Evolutionary conservation across 2,113 vertebrate species (phyloP).

Genomic region (Deroptyus accipitrinus): DNA sequence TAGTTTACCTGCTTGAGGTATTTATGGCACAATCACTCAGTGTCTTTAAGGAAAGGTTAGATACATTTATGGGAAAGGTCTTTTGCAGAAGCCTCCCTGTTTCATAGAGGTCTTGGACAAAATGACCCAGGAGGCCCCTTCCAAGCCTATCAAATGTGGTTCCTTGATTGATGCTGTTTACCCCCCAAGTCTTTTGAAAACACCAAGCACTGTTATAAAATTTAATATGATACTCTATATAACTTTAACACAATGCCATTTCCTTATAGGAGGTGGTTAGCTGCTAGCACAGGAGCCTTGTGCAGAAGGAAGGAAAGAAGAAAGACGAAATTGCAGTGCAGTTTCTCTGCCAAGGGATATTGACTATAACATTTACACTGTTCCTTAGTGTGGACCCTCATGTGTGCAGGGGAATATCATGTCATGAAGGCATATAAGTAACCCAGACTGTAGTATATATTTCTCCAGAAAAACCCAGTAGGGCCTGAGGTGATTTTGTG

Average conservation of each 20-base stretch:
- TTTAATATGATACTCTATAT: slow-evolving; percentile 63
- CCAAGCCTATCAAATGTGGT: slow-evolving; percentile 38
- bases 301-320: neutral
- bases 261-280: slow-evolving; percentile 38
- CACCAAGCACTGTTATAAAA: slow-evolving; percentile 63
- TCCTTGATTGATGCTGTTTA: slow-evolving; percentile 48
- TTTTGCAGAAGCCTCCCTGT: slow-evolving; percentile 51
- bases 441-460: neutral
- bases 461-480: neutral
- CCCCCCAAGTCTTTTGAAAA: slow-evolving; percentile 55
- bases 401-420: neutral
- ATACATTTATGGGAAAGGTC: slow-evolving; percentile 58
- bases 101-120: slow-evolving; percentile 62
- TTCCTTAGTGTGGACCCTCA: neutral
- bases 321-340: neutral
- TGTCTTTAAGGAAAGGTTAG: slow-evolving; percentile 66
- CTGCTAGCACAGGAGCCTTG: neutral
- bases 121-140: slow-evolving; percentile 66
- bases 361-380: neutral
- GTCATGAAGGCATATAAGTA: neutral
- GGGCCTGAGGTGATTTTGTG: neutral
- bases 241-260: slow-evolving; percentile 60
- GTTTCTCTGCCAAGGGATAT: slow-evolving; percentile 12
- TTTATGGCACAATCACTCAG: slow-evolving; percentile 63
- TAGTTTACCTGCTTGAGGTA: slow-evolving; percentile 40